A percentile compares a stretch with the other conserved stretches of the same genome.
phyloP scores from a whole-genome alignment of 2,113 vertebrate species.

The Montifringilla adamsi region DNA sequence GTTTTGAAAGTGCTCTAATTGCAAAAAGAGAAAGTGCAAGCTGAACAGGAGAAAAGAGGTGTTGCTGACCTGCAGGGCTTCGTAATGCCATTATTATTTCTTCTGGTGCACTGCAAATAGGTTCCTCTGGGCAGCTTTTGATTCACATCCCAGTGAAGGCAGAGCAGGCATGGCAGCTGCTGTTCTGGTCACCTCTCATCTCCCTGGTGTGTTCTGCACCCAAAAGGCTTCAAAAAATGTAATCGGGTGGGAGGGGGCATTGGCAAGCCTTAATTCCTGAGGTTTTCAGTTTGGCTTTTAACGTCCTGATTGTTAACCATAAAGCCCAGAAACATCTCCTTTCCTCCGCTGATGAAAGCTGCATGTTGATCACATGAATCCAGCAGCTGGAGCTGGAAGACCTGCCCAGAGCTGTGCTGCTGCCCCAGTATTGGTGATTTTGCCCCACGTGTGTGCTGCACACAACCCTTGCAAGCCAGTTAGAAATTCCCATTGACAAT shows the following conservation, averaged over 20 bases:
- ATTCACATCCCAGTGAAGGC: neutral
- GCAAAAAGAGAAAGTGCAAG: neutral
- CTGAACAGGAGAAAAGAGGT: neutral
- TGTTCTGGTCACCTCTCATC: neutral
- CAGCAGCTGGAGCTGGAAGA: neutral
- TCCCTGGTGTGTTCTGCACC: neutral
- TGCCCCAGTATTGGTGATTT: neutral
- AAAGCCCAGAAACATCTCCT: neutral
- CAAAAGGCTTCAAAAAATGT: neutral
- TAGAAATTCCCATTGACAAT: neutral
- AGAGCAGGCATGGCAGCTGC: neutral
- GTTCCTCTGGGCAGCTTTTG: neutral
- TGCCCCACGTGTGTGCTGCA: rapidly evolving
- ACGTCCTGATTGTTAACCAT: neutral
- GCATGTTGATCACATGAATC: neutral
- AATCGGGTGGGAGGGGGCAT: neutral
- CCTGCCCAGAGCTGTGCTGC: neutral
- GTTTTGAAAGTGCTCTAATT: neutral
- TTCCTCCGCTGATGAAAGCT: neutral
- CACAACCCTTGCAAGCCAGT: neutral
- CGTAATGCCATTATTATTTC: neutral
- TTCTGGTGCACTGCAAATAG: neutral
- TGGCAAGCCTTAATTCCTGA: neutral
- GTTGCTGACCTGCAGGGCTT: neutral
- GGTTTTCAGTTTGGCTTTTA: neutral